Evolutionary conservation across 2,113 vertebrate genomes (phyloP).

Genomic region (Mugil cephalus): DNA sequence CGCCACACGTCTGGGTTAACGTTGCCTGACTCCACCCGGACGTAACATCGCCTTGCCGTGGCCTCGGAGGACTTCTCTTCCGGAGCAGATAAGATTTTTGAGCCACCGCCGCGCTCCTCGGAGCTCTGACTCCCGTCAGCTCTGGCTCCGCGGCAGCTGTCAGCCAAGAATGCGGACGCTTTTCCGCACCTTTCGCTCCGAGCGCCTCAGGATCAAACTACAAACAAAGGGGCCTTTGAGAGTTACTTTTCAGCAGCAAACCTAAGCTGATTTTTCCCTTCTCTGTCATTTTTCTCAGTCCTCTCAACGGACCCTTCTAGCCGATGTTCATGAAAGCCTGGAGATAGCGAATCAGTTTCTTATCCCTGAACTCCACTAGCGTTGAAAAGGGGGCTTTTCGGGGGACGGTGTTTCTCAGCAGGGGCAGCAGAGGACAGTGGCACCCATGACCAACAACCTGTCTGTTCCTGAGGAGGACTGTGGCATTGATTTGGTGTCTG

Average conservation of each 20-base stretch:
- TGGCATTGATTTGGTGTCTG: conserved; percentile 29
- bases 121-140: conserved; percentile 55
- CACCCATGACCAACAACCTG: conserved; percentile 34
- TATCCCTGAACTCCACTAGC: conserved; percentile 51
- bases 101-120: conserved; percentile 31
- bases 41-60: conserved; percentile 7
- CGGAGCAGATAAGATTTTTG: conserved; percentile 62
- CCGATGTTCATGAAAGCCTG: conserved; percentile 44
- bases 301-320: conserved; percentile 25
- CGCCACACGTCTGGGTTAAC: conserved; percentile 46
- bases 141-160: conserved; percentile 65
- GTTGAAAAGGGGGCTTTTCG: conserved; percentile 31
- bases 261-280: conserved; percentile 45
- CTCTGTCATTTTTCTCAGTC: conserved; percentile 22
- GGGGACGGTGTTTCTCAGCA: conserved; percentile 19
- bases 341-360: conserved; percentile 59
- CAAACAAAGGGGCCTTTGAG: conserved; percentile 63
- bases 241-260: conserved; percentile 59
- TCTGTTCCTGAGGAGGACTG: background rate
- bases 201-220: conserved; percentile 33
- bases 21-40: conserved; percentile 25
- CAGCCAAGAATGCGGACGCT: conserved; percentile 61
- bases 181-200: conserved; percentile 74
- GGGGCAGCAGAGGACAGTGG: background rate
- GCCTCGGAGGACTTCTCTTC: conserved; percentile 55